Base-by-base conservation (phyloP, 2,113 vertebrate species). In the Aegotheles bennettii region DNA sequence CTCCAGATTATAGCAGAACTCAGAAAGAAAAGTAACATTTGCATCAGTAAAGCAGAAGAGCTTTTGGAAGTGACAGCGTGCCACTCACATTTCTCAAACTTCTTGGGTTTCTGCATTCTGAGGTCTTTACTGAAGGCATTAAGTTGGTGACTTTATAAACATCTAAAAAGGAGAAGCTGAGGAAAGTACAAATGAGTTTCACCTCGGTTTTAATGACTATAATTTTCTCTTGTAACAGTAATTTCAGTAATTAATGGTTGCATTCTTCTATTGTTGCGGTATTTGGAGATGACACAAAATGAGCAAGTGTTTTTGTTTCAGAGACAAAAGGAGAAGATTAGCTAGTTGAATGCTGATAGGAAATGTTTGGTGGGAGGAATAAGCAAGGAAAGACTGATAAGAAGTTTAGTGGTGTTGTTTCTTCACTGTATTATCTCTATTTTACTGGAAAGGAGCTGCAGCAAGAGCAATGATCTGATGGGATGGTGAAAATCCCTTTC, bases 231-330 rank as follows among this genome's bases (percentile, higher is more conserved):
- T 4, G 26, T 90, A 93, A 92, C 13, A 5, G 92, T 86, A 97
- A 94, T 96, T 91, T 96, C 13, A 0, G 87, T 96, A 96, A 97
- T 97, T 97, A 97, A 97, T 97, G 97, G 94, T 93, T 97, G 93
- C 84, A 84, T 97, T 94, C 91, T 95, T 71, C 93, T 65, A 81
- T 77, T 77, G 91, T 92, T 53, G 88, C 95, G 13, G 90, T 36
- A 89, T 92, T 94, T 95, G 92, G 88, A 90, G 93, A 97, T 94
- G 96, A 95, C 97, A 97, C 18, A 69, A 95, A 97, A 90, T 33
- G 93, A 95, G 95, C 61, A 75, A 91, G 95, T 95, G 94, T 94
- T 97, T 97, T 97, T 97, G 93, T 97, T 96, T 90, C 95, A 48
- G 90, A 80, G 95, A 97, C 96, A 97, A 97, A 97, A 67, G 80